A percentile compares a stretch with the other conserved stretches of the same genome.
These are phyloP conservation scores for Petrolisthes manimaculis DNA, from an alignment of 2,888 invertebrate species.

Conservation along the genomic window DNA sequence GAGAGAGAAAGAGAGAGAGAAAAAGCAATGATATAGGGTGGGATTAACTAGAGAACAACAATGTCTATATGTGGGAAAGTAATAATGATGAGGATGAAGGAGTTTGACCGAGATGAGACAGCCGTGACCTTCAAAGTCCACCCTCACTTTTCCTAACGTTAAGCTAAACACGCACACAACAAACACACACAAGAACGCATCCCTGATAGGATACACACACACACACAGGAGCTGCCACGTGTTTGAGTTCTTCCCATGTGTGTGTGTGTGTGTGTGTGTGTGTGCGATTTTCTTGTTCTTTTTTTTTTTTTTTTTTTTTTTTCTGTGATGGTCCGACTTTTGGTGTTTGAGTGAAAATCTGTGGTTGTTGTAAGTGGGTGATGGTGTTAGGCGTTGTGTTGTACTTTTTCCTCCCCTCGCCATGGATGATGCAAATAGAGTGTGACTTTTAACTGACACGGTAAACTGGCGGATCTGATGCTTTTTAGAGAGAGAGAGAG, in stretches of 20 bases:
- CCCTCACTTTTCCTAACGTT: too few species aligned
- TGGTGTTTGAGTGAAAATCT: conserved; percentile 50
- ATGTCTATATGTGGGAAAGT: too few species aligned
- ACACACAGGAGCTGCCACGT: conserved; percentile 12
- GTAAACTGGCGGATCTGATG: conserved; percentile 26
- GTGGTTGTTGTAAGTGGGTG: conserved; percentile 33
- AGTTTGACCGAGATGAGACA: too few species aligned
- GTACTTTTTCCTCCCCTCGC: conserved; percentile 3
- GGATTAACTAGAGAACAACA: too few species aligned
- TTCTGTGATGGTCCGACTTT: conserved; percentile 2
- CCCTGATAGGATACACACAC: not conserved
- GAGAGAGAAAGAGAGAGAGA: too few species aligned
- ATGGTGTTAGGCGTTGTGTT: conserved; percentile 31
- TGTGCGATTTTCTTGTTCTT: not conserved
- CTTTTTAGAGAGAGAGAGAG: conserved; percentile 16
- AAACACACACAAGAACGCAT: not conserved
- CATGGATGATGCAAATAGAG: conserved; percentile 10
- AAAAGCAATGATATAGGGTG: too few species aligned
- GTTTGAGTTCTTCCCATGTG: not conserved
- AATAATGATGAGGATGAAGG: too few species aligned
- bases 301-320: conserved; percentile 16
- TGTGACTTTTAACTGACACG: conserved; percentile 12
- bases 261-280: too few species aligned
- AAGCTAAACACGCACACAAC: not conserved
- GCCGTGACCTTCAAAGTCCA: not conserved